Evolutionary conservation across 2,888 invertebrate genomes (phyloP).

Genomic region (Nudaria mundana): DNA sequence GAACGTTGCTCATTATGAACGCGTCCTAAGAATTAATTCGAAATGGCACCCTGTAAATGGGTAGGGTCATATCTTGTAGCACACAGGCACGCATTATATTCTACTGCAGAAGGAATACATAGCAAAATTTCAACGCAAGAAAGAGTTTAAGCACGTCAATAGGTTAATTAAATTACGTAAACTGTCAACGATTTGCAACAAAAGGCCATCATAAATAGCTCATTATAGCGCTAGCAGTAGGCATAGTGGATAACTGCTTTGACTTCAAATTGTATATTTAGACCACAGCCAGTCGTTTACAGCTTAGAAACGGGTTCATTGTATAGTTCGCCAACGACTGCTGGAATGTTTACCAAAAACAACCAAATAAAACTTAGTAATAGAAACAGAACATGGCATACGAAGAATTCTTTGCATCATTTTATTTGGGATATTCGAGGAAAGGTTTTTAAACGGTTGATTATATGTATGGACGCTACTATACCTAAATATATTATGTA

Average conservation of each 20-base stretch:
- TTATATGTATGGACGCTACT: too few relatives aligned
- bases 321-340: conserved; percentile 65
- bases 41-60: conserved; percentile 29
- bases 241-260: conserved; percentile 57
- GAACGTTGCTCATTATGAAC: conserved; percentile 46
- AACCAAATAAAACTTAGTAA: conserved; percentile 58
- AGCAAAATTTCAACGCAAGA: too few relatives aligned
- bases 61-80: too few relatives aligned
- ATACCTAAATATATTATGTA: too few relatives aligned
- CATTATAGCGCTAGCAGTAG: conserved; percentile 56
- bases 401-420: conserved; percentile 39
- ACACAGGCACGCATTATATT: too few relatives aligned
- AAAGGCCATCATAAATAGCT: conserved; percentile 63
- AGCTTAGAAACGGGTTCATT: conserved; percentile 76
- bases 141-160: too few relatives aligned
- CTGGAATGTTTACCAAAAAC: conserved; percentile 67
- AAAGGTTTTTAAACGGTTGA: too few relatives aligned
- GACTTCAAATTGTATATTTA: conserved; percentile 77
- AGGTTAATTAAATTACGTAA: too few relatives aligned
- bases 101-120: too few relatives aligned
- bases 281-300: conserved; percentile 64
- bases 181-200: too few relatives aligned
- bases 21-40: conserved; percentile 40
- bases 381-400: conserved; percentile 60
- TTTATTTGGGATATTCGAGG: conserved; percentile 35